Base-by-base conservation (phyloP, 2,797 vertebrate species). In the Carduelis carduelis region DNA sequence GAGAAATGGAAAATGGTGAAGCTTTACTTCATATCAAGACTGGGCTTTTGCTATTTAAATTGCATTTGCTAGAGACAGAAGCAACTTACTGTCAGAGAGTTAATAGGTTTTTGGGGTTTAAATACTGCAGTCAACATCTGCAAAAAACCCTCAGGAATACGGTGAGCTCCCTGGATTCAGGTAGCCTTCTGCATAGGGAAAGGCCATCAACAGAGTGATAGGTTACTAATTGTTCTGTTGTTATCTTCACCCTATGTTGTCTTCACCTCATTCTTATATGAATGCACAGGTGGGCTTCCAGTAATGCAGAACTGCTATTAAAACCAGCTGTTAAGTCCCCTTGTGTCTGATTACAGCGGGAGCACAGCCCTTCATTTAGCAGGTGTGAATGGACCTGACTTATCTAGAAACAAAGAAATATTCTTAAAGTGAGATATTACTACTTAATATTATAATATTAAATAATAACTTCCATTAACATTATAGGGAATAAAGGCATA, bases 321-420 rank as follows among this genome's bases (percentile, higher is more conserved):
- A 83, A 85, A 60, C 28, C 34, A 91, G 41, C 18, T 55, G 20
- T 49, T 12, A 76, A 87, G 43, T 34, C 6, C n/a, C 10, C 17
- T 44, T 0, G 0, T 56, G 35, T 28, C 28, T 43, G 9, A 39
- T 43, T 46, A 30, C 6, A 57, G 24, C 49, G 10, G 28, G 8
- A 63, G 32, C 20, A 35, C 2, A 76, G 24, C 5, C 18, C 18
- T 70, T 60, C 43, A 46, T 43, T 59, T 39, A 66, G 17, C 11
- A 70, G 14, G 9, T 72, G 17, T 56, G 37, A 84, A 57, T 20
- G 16, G 15, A 37, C 4, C 16, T 26, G 19, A 55, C 10, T 52
- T 39, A 21, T 39, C 15, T 12, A 24, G 26, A 46, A 76, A 69
- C 9, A 75, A 81, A 52, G 41, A 61, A 27, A 53, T 37, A 77